Conservation (phyloP, 1,140 invertebrate genomes). For the Microplitis mediator region DNA sequence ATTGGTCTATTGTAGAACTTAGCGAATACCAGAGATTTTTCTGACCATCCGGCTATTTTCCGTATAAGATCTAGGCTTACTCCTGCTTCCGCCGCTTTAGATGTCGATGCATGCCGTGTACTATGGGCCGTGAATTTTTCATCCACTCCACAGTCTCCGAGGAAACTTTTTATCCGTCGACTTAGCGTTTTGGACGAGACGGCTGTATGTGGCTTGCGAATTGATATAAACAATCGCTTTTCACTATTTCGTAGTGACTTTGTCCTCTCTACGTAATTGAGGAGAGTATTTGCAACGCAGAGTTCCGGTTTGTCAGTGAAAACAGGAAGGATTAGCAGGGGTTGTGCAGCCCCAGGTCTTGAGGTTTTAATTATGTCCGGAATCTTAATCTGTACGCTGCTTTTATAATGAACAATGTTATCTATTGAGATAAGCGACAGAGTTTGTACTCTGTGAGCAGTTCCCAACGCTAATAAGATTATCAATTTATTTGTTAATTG, state of each 20-base stretch:
- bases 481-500: neutral
- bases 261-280: neutral
- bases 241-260: neutral
- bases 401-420: neutral
- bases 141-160: neutral
- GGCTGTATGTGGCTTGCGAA: neutral
- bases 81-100: neutral
- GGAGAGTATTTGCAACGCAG: neutral
- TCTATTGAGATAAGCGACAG: neutral
- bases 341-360: neutral
- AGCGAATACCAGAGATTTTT: neutral
- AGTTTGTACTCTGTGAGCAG: slow-evolving; percentile 1
- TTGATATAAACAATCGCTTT: neutral
- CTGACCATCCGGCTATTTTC: neutral
- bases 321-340: neutral
- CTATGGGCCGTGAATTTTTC: neutral
- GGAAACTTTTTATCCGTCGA: neutral
- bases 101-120: neutral
- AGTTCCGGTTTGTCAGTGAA: neutral
- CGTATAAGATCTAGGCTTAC: neutral
- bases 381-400: neutral
- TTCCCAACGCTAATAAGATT: neutral
- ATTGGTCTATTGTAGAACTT: neutral
- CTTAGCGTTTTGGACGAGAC: neutral
- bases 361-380: slow-evolving; percentile 11